Evolutionary conservation across 2,797 vertebrate genomes (phyloP).

Genomic region (Urosaurus nigricauda): DNA sequence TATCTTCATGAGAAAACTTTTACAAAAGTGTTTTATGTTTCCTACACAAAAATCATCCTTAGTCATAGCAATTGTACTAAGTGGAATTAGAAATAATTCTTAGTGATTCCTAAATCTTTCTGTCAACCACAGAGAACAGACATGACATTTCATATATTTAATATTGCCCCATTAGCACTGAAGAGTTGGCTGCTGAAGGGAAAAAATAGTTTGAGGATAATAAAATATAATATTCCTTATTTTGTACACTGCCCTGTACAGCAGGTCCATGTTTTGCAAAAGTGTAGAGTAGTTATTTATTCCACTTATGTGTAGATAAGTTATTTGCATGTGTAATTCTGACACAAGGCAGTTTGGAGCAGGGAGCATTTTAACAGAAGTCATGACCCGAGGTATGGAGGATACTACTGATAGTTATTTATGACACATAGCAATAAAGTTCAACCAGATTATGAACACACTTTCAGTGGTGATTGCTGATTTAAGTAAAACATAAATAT

Average conservation of each 20-base stretch:
- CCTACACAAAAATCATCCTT: background rate
- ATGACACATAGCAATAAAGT: background rate
- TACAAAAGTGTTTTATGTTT: background rate
- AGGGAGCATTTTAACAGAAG: background rate
- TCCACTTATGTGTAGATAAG: too few species aligned
- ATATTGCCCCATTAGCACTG: background rate
- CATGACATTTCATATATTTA: background rate
- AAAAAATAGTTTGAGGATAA: background rate
- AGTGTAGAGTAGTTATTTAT: background rate
- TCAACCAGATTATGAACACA: too few species aligned
- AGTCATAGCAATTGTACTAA: background rate
- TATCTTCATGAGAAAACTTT: background rate
- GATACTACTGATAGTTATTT: background rate
- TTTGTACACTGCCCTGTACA: background rate
- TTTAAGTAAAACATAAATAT: too few species aligned
- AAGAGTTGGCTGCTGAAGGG: background rate
- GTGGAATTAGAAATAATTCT: background rate
- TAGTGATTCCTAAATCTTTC: background rate
- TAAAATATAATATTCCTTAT: conserved; percentile 1
- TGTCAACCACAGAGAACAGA: background rate
- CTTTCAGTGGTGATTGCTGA: too few species aligned
- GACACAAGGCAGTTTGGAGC: background rate
- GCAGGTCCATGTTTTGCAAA: background rate
- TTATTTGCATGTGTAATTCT: background rate
- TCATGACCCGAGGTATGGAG: background rate